A percentile compares a stretch with the other conserved stretches of the same genome.
phyloP scores from a whole-genome alignment of 2,113 vertebrate genomes.

The Pyrgilauda ruficollis region DNA sequence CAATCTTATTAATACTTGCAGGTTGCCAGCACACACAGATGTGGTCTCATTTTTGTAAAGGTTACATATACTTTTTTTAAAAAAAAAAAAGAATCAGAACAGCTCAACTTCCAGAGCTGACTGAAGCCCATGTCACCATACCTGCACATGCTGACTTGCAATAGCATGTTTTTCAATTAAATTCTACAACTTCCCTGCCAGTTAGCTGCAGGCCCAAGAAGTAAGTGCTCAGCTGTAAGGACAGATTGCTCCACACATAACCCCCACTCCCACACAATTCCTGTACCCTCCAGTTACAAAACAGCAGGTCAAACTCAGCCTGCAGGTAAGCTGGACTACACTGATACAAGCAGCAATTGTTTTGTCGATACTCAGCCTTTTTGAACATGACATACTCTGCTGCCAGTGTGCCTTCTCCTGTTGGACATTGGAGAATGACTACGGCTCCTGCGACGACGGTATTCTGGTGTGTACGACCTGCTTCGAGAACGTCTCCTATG shows the following conservation, averaged over 20 bases:
- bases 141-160: neutral
- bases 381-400: constrained; percentile 80
- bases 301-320: neutral
- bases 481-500: constrained; percentile 86
- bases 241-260: neutral
- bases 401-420: constrained; percentile 84
- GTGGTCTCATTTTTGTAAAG: neutral
- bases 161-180: fast-evolving
- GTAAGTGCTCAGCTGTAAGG: neutral
- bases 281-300: neutral
- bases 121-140: fast-evolving
- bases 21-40: neutral
- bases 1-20: neutral
- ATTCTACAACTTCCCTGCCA: neutral
- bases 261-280: neutral
- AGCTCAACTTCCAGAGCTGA: neutral
- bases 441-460: constrained; percentile 84
- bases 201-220: neutral
- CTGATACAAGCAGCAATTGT: neutral
- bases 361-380: constrained; percentile 14
- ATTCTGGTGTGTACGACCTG: constrained; percentile 86
- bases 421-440: constrained; percentile 91
- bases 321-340: neutral
- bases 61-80: neutral
- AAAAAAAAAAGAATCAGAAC: neutral